Conservation (phyloP, 2,113 vertebrate genomes). For the Setophaga coronata region DNA sequence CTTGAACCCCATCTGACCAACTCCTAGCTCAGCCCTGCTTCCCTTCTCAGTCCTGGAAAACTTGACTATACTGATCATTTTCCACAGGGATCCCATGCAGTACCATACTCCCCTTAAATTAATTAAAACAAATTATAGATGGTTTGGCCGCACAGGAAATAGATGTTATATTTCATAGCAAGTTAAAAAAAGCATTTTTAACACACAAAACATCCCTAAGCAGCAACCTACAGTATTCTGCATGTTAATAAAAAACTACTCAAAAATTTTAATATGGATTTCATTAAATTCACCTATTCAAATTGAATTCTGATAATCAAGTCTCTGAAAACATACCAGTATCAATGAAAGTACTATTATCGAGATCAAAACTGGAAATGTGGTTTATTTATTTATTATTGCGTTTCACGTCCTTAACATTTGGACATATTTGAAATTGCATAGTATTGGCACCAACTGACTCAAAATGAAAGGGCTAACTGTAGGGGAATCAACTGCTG, state of each 20-base stretch:
- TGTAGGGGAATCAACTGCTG: background rate
- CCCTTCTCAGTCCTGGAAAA: background rate
- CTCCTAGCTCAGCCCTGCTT: background rate
- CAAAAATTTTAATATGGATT: background rate
- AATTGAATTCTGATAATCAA: background rate
- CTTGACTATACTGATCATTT: background rate
- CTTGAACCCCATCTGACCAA: background rate
- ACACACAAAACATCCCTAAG: background rate
- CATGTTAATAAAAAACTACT: background rate
- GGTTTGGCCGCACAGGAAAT: background rate
- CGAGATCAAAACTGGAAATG: accelerated
- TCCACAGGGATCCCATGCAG: background rate
- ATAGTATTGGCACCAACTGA: background rate
- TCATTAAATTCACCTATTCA: background rate
- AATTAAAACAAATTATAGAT: background rate
- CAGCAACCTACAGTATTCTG: background rate
- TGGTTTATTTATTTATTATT: background rate
- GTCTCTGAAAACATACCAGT: background rate
- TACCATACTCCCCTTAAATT: background rate
- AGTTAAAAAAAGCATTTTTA: background rate
- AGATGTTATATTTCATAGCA: background rate
- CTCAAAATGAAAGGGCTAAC: background rate
- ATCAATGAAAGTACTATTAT: background rate
- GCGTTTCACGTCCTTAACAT: background rate
- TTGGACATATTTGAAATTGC: background rate